phyloP scores from a whole-genome alignment of 2,797 vertebrate species.

The Molothrus aeneus region DNA sequence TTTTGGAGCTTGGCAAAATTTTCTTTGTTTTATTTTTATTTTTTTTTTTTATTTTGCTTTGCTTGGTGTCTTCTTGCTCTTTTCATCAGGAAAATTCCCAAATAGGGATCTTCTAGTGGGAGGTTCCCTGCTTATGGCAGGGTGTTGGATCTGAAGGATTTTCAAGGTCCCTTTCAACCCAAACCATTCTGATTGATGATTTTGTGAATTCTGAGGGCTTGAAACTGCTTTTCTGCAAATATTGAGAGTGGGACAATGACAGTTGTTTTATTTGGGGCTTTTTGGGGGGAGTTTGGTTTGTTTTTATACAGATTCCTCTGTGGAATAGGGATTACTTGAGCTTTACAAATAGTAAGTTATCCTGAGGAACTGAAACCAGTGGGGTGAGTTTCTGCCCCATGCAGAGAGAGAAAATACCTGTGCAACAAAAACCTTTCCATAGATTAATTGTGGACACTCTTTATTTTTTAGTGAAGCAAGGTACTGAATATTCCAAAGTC shows the following conservation, averaged over 20 bases:
- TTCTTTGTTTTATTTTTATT: neutral
- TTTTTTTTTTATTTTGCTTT: neutral
- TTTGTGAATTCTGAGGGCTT: neutral
- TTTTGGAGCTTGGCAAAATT: neutral
- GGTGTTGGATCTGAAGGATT: neutral
- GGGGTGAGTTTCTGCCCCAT: neutral
- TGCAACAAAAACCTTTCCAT: neutral
- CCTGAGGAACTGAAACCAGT: neutral
- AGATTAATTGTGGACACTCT: neutral
- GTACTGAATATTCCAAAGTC: neutral
- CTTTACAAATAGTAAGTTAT: neutral
- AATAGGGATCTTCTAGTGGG: neutral
- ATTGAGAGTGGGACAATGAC: neutral
- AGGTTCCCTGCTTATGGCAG: neutral
- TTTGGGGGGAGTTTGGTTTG: rapidly evolving
- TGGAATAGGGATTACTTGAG: neutral
- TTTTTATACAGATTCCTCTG: neutral
- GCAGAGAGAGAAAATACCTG: neutral
- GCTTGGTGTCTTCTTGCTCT: neutral
- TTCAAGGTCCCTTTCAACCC: neutral
- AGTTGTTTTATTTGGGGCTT: neutral
- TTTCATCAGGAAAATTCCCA: neutral
- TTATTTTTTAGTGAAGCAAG: neutral
- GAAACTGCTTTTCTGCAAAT: neutral
- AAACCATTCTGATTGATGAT: neutral